These are phyloP conservation scores for Drosophila bocki DNA, from an alignment of 1,140 invertebrate species.

Conservation along the genomic window DNA sequence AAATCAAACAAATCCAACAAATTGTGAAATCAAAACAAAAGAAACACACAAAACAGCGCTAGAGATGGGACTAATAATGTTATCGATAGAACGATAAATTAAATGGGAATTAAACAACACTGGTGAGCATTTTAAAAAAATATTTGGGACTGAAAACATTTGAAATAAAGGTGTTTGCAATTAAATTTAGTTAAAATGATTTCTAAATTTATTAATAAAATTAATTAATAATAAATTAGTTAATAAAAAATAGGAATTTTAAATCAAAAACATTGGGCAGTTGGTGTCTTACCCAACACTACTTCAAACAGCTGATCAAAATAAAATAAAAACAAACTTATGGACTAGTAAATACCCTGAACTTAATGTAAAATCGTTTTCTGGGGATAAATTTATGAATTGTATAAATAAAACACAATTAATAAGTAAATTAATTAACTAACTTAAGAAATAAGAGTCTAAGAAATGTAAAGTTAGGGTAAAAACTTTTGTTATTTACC, in stretches of 20 bases:
- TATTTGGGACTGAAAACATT: background rate
- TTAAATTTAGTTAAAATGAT: background rate
- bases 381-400: rapidly evolving
- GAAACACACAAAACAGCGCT: background rate
- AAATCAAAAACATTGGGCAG: background rate
- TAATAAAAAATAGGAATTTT: background rate
- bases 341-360: slow-evolving; percentile 9
- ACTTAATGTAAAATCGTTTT: rapidly evolving
- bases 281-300: slow-evolving; percentile 4
- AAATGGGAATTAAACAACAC: background rate
- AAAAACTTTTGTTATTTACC: background rate
- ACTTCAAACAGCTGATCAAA: background rate
- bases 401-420: background rate
- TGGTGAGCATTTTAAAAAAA: background rate
- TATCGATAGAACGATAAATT: background rate
- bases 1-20: slow-evolving; percentile 5
- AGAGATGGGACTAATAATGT: background rate
- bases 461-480: no score
- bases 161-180: background rate
- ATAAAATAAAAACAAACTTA: rapidly evolving
- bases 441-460: rapidly evolving
- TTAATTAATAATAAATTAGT: no score
- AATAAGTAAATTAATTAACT: no score
- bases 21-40: slow-evolving; percentile 47
- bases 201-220: background rate